Percentiles rank a stretch among this genome's conserved stretches.
These are phyloP conservation scores for Incurvaria masculella DNA, from an alignment of 2,888 invertebrate species.

Conservation along the genomic window DNA sequence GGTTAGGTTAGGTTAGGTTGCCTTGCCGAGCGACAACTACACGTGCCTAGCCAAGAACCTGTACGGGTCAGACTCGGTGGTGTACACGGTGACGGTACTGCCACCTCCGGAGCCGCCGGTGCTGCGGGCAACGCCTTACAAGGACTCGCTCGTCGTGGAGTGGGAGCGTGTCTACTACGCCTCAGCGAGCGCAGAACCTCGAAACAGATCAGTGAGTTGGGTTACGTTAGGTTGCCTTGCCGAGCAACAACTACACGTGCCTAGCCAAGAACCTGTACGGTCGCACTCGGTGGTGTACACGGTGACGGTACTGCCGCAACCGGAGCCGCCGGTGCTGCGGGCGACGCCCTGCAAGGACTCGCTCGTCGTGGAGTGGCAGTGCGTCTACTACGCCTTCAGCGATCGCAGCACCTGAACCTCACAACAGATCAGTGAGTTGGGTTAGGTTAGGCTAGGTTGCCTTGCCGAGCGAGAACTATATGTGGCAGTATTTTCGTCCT, in stretches of 20 bases:
- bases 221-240: too few species aligned
- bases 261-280: constrained; percentile 81
- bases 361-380: constrained; percentile 64
- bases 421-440: constrained; percentile 46
- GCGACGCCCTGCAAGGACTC: constrained; percentile 48
- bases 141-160: constrained; percentile 56
- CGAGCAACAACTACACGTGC: constrained; percentile 79
- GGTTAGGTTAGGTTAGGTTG: too few species aligned
- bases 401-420: constrained; percentile 31
- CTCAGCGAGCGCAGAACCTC: constrained; percentile 36
- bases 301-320: constrained; percentile 73
- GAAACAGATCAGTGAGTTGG: constrained; percentile 47
- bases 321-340: constrained; percentile 65
- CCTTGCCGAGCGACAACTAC: constrained; percentile 81
- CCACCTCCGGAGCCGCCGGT: constrained; percentile 69
- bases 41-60: constrained; percentile 78
- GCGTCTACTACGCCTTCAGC: constrained; percentile 37
- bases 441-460: too few species aligned
- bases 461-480: constrained; percentile 81
- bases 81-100: constrained; percentile 72
- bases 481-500: too few species aligned
- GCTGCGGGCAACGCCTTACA: constrained; percentile 50
- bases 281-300: constrained; percentile 79
- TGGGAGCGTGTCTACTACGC: constrained; percentile 58
- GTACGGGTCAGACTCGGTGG: constrained; percentile 79